Conservation (phyloP, 2,797 vertebrate species). For the Astyanax mexicanus region DNA sequence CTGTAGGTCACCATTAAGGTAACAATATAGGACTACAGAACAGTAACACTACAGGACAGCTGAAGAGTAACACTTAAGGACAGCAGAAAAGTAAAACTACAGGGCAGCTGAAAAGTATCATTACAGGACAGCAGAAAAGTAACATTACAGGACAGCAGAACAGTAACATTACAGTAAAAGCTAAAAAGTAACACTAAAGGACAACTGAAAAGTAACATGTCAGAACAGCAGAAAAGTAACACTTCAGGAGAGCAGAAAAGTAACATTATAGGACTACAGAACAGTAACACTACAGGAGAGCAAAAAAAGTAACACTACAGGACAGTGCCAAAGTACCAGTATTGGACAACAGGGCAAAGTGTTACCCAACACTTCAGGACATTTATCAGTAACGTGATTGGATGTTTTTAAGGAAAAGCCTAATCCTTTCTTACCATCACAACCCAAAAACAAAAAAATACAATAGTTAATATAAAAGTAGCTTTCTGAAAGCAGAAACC, state of each 20-base stretch:
- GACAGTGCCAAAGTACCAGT: background rate
- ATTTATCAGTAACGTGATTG: too few species aligned
- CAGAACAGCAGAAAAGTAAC: background rate
- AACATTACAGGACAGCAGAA: background rate
- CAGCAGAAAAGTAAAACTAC: too few species aligned
- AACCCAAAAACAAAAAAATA: background rate
- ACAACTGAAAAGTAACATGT: too few species aligned
- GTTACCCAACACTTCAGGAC: too few species aligned
- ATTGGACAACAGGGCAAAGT: too few species aligned
- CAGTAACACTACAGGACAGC: too few species aligned
- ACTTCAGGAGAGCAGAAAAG: background rate
- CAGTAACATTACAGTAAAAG: background rate
- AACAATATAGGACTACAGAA: too few species aligned
- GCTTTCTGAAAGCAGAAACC: conserved; percentile 52
- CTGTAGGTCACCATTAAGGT: too few species aligned
- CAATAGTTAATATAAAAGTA: background rate
- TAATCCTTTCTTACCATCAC: conserved; percentile 8
- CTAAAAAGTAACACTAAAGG: background rate
- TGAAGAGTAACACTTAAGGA: too few species aligned
- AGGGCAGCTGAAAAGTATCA: background rate
- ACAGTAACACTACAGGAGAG: background rate
- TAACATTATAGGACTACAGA: background rate
- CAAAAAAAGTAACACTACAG: background rate
- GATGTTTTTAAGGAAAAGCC: background rate
- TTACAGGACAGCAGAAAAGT: background rate